phyloP scores from a whole-genome alignment of 2,113 vertebrate species.

The Callospermophilus lateralis region DNA sequence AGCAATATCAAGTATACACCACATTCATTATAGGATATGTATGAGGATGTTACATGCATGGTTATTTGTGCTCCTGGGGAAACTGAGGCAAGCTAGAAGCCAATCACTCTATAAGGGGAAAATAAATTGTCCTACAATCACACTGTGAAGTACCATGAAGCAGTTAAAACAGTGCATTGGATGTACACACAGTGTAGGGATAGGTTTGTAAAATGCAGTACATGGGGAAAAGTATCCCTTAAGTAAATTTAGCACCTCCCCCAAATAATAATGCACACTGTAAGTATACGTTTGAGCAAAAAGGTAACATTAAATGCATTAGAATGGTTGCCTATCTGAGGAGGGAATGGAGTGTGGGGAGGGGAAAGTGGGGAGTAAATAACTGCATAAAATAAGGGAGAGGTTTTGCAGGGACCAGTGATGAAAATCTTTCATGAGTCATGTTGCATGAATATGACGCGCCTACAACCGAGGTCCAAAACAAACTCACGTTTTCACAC shows the following conservation, averaged over 20 bases:
- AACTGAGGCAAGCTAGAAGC: background rate
- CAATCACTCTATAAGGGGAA: background rate
- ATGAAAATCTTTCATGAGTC: background rate
- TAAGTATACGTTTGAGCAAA: background rate
- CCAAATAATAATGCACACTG: background rate
- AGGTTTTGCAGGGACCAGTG: background rate
- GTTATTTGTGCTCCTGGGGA: background rate
- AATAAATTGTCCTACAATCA: background rate
- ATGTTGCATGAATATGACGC: background rate
- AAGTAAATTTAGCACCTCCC: background rate
- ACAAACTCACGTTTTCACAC: background rate
- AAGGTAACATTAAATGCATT: background rate
- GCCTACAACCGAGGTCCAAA: background rate
- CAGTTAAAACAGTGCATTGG: background rate
- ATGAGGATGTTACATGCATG: background rate
- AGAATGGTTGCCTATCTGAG: background rate
- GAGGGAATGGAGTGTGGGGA: background rate
- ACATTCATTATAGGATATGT: rapidly evolving
- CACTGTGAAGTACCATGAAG: background rate
- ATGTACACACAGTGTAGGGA: no score
- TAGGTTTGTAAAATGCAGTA: background rate
- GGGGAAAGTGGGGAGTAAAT: background rate
- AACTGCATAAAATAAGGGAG: background rate
- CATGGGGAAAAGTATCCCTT: background rate
- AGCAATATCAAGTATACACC: background rate